These are phyloP conservation scores for Cydia strobilella DNA, from an alignment of 1,140 invertebrate genomes.

Conservation along the genomic window DNA sequence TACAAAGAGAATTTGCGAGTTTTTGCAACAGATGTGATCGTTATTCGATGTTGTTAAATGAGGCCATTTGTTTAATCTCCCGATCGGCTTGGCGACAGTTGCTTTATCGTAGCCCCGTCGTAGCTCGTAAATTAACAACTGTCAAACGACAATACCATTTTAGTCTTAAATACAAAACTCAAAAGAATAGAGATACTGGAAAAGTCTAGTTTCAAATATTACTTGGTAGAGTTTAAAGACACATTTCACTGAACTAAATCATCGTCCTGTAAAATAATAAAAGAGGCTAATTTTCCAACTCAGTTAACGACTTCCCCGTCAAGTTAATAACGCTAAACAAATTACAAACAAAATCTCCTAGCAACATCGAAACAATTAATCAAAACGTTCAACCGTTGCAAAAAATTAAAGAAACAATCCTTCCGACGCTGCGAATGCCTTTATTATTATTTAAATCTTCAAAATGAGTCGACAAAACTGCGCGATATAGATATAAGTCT, in stretches of 20 bases:
- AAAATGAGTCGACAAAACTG: slow-evolving; percentile 66
- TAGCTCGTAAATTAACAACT: slow-evolving; percentile 26
- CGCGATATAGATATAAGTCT: slow-evolving; percentile 73
- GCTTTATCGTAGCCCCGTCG: slow-evolving; percentile 1
- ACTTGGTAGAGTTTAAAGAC: not conserved
- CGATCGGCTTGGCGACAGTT: slow-evolving; percentile 36
- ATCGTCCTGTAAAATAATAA: slow-evolving; percentile 39
- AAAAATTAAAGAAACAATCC: slow-evolving; percentile 70
- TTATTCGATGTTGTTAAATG: slow-evolving; percentile 30
- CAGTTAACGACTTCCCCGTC: slow-evolving; percentile 74
- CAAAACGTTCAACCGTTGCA: slow-evolving; percentile 62
- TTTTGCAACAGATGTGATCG: slow-evolving; percentile 31
- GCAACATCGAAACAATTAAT: slow-evolving; percentile 72
- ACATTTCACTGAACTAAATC: not conserved
- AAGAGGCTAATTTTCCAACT: slow-evolving; percentile 61
- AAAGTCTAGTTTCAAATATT: not conserved
- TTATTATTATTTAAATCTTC: slow-evolving; percentile 78
- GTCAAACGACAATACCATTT: not conserved
- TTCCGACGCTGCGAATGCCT: slow-evolving; percentile 52
- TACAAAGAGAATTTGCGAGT: slow-evolving; percentile 16
- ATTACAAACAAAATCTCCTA: slow-evolving; percentile 67
- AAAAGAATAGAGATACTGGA: not conserved
- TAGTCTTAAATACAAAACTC: not conserved
- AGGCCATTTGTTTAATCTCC: slow-evolving; percentile 32
- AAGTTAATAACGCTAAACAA: slow-evolving; percentile 78